These are phyloP conservation scores for Seriola dumerili DNA, from an alignment of 2,113 vertebrate genomes.

Conservation along the genomic window DNA sequence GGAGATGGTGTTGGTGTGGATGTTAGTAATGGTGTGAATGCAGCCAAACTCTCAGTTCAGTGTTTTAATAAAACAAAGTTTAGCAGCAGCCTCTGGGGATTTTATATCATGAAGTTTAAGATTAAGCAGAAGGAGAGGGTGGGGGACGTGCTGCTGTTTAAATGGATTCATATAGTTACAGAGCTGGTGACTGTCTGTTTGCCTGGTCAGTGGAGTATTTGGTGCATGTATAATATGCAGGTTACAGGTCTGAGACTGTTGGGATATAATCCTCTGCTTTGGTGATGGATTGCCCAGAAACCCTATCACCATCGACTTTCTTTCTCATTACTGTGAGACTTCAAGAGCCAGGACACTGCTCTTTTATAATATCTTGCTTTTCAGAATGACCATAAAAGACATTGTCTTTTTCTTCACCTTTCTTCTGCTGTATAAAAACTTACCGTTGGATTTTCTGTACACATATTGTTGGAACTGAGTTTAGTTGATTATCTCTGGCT, in stretches of 20 bases:
- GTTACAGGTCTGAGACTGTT: constrained; percentile 32
- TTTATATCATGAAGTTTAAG: no score
- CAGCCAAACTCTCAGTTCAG: no score
- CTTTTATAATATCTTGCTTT: neutral
- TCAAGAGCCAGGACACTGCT: neutral
- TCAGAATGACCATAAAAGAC: neutral
- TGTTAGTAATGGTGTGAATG: no score
- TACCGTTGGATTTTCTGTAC: no score
- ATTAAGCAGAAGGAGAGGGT: no score
- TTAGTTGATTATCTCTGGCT: no score
- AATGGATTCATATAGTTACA: constrained; percentile 1
- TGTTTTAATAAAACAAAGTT: no score
- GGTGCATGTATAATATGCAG: neutral
- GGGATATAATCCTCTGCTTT: constrained; percentile 2
- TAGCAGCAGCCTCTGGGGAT: no score
- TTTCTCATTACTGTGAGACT: neutral
- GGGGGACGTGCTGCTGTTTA: constrained; percentile 7
- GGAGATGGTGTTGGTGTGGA: no score
- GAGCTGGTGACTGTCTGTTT: neutral
- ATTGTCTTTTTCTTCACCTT: no score
- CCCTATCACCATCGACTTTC: neutral
- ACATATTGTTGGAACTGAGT: no score
- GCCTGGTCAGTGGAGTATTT: constrained; percentile 19
- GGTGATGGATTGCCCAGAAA: constrained; percentile 10
- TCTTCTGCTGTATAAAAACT: no score